phyloP scores from a whole-genome alignment of 2,888 invertebrate genomes.

The Aleiodes leptofemur region DNA sequence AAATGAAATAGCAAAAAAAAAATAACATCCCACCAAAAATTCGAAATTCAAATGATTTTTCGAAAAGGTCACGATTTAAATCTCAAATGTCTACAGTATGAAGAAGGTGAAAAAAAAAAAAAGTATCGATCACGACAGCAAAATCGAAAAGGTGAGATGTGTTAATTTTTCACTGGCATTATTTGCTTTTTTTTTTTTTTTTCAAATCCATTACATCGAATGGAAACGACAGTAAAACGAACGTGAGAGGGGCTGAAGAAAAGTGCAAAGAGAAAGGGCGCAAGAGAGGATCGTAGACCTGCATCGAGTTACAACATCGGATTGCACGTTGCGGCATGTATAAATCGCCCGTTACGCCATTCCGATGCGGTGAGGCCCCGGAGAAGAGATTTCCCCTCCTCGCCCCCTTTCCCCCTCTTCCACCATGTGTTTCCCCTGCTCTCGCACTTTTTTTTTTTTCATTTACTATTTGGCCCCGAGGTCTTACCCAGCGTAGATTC shows the following conservation, averaged over 20 bases:
- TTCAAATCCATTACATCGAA: neutral
- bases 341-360: slow-evolving; percentile 51
- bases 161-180: slow-evolving; percentile 25
- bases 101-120: neutral
- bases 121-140: slow-evolving; percentile 8
- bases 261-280: slow-evolving; percentile 50
- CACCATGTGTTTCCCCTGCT: neutral
- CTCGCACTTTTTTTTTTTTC: no score
- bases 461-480: neutral
- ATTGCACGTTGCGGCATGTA: slow-evolving; percentile 50
- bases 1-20: neutral
- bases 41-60: slow-evolving; percentile 4
- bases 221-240: neutral
- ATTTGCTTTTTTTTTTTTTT: neutral
- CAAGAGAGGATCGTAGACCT: slow-evolving; percentile 48
- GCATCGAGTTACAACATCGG: slow-evolving; percentile 51
- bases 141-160: slow-evolving; percentile 34
- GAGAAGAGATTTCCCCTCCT: slow-evolving; percentile 39
- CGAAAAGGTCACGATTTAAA: slow-evolving; percentile 13
- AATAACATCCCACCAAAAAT: neutral
- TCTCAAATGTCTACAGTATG: neutral
- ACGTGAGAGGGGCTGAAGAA: slow-evolving; percentile 37
- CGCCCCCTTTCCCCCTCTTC: neutral
- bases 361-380: slow-evolving; percentile 45
- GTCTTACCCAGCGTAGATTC: slow-evolving; percentile 31